phyloP scores from a whole-genome alignment of 2,113 vertebrate genomes.

The Urocitellus parryii region DNA sequence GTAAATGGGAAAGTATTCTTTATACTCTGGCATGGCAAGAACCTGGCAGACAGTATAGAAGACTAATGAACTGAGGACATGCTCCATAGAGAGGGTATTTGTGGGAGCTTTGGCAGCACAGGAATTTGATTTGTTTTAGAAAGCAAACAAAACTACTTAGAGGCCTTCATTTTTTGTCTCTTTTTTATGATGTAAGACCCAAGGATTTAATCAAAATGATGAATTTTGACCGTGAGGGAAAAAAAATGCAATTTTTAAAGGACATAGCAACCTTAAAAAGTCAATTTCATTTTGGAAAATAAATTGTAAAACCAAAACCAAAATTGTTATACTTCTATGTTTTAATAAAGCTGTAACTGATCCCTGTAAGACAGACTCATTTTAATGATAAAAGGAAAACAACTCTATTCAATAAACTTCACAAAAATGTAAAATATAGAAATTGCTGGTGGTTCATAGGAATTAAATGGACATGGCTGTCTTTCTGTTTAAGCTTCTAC shows the following conservation, averaged over 20 bases:
- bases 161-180: neutral
- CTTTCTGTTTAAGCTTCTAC: neutral
- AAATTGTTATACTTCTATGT: neutral
- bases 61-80: neutral
- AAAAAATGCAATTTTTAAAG: neutral
- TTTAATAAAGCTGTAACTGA: conserved; percentile 2
- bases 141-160: neutral
- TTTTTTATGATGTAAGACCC: conserved; percentile 24
- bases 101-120: neutral
- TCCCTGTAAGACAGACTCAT: neutral
- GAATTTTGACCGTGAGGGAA: neutral
- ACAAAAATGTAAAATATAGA: neutral
- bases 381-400: neutral
- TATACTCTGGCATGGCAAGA: neutral
- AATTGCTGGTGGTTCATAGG: neutral
- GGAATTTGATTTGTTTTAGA: conserved; percentile 34
- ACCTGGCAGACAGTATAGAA: neutral
- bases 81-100: neutral
- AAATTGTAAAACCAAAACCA: neutral
- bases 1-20: neutral
- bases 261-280: neutral
- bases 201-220: conserved; percentile 48
- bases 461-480: neutral
- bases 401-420: neutral
- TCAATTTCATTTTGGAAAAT: conserved; percentile 31